Evolutionary conservation across 2,888 invertebrate species (phyloP).

Genomic region (Criorhina ranunculi): DNA sequence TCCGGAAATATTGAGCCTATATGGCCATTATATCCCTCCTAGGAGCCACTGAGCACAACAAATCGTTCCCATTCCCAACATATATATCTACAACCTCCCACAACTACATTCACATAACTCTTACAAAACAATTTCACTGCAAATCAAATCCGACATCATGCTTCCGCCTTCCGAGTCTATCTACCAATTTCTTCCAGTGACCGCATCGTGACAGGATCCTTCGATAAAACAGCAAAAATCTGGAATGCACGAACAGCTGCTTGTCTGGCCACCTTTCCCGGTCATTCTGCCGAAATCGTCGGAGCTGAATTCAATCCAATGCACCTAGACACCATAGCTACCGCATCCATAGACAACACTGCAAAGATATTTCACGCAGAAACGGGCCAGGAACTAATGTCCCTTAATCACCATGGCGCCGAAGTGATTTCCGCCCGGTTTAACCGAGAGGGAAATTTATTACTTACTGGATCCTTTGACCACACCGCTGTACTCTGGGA

Average conservation of each 20-base stretch:
- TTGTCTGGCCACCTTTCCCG: conserved; percentile 89
- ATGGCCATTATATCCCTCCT: no score
- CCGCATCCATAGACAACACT: conserved; percentile 91
- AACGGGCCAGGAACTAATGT: conserved; percentile 88
- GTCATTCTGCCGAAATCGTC: conserved; percentile 91
- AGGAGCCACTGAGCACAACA: no score
- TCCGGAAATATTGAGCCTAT: no score
- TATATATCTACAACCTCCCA: no score
- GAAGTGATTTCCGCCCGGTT: conserved; percentile 91
- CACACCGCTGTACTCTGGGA: conserved; percentile 91
- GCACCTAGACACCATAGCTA: conserved; percentile 88
- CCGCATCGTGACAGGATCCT: conserved; percentile 91
- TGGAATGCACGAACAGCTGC: conserved; percentile 89
- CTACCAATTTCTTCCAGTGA: conserved; percentile 85
- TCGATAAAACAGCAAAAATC: conserved; percentile 91
- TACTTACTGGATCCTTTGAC: conserved; percentile 93
- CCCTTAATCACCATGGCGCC: conserved; percentile 89
- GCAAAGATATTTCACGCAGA: conserved; percentile 89
- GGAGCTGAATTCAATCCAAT: conserved; percentile 88
- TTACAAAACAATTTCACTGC: neutral
- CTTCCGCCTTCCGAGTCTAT: neutral
- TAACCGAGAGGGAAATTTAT: conserved; percentile 88
- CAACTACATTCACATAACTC: no score
- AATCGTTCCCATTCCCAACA: no score
- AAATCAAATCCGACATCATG: neutral